Percentiles rank a stretch among this genome's conserved stretches.
Conservation (phyloP, 2,888 invertebrate genomes). For the Endotricha flammealis region DNA sequence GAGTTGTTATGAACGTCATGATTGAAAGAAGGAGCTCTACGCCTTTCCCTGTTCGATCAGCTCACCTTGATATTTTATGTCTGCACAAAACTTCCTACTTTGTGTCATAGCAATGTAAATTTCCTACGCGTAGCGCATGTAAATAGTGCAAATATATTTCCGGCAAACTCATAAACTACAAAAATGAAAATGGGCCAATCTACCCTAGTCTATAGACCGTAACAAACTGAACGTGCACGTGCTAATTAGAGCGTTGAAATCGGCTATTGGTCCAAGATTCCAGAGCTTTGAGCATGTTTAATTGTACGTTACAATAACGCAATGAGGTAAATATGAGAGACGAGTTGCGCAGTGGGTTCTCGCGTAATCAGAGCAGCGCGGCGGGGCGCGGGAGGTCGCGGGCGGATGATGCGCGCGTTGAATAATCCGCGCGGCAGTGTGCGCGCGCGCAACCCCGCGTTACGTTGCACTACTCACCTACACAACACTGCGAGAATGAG, state of each 20-base stretch:
- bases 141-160: neutral
- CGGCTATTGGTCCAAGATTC: slow-evolving; percentile 44
- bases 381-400: slow-evolving; percentile 25
- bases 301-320: slow-evolving; percentile 31
- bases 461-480: slow-evolving; percentile 56
- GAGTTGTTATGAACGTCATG: neutral
- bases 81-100: slow-evolving; percentile 60
- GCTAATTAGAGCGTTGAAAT: slow-evolving; percentile 54
- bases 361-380: slow-evolving; percentile 64
- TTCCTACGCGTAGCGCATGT: neutral
- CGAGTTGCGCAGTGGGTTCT: slow-evolving; percentile 34
- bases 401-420: slow-evolving; percentile 36
- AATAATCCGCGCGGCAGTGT: slow-evolving; percentile 43
- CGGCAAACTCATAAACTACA: slow-evolving; percentile 8
- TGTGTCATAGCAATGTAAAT: slow-evolving; percentile 3
- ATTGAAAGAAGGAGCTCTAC: slow-evolving; percentile 35
- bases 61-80: slow-evolving; percentile 67
- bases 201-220: slow-evolving; percentile 29
- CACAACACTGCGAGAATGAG: slow-evolving; percentile 59
- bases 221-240: slow-evolving; percentile 38
- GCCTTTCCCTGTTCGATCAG: slow-evolving; percentile 30
- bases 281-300: slow-evolving; percentile 33
- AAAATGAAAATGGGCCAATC: slow-evolving; percentile 20
- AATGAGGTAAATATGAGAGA: slow-evolving; percentile 28
- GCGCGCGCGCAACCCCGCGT: slow-evolving; percentile 33